A percentile compares a stretch with the other conserved stretches of the same genome.
These are phyloP conservation scores for Channa argus DNA, from an alignment of 2,113 vertebrate genomes.

Conservation along the genomic window DNA sequence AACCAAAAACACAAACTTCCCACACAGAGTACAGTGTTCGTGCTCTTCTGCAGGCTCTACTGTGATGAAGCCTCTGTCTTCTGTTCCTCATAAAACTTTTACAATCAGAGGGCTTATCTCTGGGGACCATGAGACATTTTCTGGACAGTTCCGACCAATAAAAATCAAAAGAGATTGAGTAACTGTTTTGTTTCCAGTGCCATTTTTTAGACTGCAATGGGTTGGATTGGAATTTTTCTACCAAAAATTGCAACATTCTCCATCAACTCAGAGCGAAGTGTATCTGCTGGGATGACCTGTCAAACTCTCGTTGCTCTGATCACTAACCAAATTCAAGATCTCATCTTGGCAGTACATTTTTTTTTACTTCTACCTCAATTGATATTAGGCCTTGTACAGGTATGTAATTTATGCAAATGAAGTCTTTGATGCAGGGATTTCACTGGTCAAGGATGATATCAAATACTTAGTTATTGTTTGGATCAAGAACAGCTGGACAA, in stretches of 20 bases:
- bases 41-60: not conserved
- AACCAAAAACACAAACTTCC: not conserved
- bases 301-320: not conserved
- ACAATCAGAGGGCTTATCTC: constrained; percentile 32
- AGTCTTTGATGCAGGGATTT: not conserved
- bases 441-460: not conserved
- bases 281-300: constrained; percentile 1
- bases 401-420: not conserved
- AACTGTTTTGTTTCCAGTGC: constrained; percentile 28
- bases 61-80: constrained; percentile 24
- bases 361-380: too few species aligned
- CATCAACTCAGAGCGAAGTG: not conserved
- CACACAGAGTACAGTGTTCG: not conserved
- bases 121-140: constrained; percentile 37
- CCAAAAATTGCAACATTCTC: constrained; percentile 25
- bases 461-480: not conserved
- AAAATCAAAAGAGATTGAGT: constrained; percentile 29
- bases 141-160: constrained; percentile 46
- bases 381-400: not conserved
- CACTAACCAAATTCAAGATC: too few species aligned
- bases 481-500: not conserved
- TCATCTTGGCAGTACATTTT: too few species aligned
- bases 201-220: constrained; percentile 26
- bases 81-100: constrained; percentile 41
- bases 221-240: constrained; percentile 47